These are phyloP conservation scores for Agelastica alni DNA, from an alignment of 2,888 invertebrate genomes.

Conservation along the genomic window DNA sequence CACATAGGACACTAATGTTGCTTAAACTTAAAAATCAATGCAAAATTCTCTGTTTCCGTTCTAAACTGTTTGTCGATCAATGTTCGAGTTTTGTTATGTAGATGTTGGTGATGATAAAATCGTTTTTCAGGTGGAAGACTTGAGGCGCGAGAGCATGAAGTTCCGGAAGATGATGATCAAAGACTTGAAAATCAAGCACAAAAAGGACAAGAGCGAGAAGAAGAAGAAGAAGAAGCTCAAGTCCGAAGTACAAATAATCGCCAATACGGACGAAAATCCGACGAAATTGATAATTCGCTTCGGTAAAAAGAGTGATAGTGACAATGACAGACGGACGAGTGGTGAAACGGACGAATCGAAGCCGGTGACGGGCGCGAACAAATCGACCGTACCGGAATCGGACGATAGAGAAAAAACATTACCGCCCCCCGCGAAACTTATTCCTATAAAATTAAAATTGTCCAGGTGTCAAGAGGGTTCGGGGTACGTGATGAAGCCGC, in stretches of 20 bases:
- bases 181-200: constrained; percentile 74
- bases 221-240: constrained; percentile 62
- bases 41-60: too few relatives aligned
- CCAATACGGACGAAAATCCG: constrained; percentile 61
- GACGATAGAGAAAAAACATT: constrained; percentile 24
- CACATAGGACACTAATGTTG: too few relatives aligned
- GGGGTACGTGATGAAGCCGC: constrained; percentile 64
- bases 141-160: constrained; percentile 85
- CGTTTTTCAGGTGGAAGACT: constrained; percentile 70
- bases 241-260: constrained; percentile 61
- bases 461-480: constrained; percentile 81
- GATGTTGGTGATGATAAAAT: too few relatives aligned
- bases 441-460: constrained; percentile 83
- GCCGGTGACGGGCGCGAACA: background rate
- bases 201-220: constrained; percentile 60
- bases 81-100: too few relatives aligned
- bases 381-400: constrained; percentile 38
- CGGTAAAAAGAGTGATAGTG: constrained; percentile 56
- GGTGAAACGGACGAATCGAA: constrained; percentile 39
- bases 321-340: constrained; percentile 44
- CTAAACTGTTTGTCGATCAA: too few relatives aligned
- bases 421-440: constrained; percentile 58
- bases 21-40: too few relatives aligned
- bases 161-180: constrained; percentile 83
- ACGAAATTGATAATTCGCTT: constrained; percentile 80